phyloP scores from a whole-genome alignment of 1,140 invertebrate species.

The Drosophila bipectinata region DNA sequence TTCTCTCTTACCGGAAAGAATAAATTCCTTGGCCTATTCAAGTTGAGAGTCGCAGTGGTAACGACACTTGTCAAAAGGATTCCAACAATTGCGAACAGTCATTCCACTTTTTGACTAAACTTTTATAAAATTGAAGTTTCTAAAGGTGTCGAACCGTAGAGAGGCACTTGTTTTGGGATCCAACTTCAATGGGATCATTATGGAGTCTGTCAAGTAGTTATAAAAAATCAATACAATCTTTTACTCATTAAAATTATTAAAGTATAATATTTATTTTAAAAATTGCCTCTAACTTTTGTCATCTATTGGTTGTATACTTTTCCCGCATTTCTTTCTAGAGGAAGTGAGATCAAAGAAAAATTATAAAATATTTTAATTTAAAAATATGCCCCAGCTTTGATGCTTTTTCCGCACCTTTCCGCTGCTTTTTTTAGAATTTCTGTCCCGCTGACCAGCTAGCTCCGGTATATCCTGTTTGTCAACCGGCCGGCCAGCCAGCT shows the following conservation, averaged over 20 bases:
- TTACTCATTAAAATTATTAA: background rate
- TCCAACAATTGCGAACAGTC: conserved; percentile 34
- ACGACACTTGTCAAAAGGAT: conserved; percentile 37
- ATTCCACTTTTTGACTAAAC: conserved; percentile 10
- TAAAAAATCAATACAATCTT: background rate
- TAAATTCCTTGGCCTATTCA: conserved; percentile 43
- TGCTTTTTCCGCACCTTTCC: conserved; percentile 18
- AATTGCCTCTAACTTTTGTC: too few relatives aligned
- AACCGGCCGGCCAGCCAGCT: conserved; percentile 52
- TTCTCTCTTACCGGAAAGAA: conserved; percentile 27
- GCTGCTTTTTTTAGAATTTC: background rate
- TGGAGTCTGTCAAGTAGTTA: background rate
- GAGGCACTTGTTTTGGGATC: conserved; percentile 4
- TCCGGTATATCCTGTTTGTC: conserved; percentile 57
- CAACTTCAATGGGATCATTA: conserved; percentile 1
- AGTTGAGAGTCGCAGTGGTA: conserved; percentile 20
- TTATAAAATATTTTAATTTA: conserved; percentile 48
- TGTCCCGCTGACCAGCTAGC: conserved; percentile 8
- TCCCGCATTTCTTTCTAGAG: background rate
- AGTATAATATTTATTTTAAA: background rate
- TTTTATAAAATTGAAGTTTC: conserved; percentile 6
- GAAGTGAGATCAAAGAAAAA: conserved; percentile 54
- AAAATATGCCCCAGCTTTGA: conserved; percentile 33
- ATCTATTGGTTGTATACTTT: conserved; percentile 1
- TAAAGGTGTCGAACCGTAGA: conserved; percentile 15